A percentile compares a stretch with the other conserved stretches of the same genome.
Evolutionary conservation across 2,888 invertebrate species (phyloP).

Genomic region (Drosophila nigricruria): DNA sequence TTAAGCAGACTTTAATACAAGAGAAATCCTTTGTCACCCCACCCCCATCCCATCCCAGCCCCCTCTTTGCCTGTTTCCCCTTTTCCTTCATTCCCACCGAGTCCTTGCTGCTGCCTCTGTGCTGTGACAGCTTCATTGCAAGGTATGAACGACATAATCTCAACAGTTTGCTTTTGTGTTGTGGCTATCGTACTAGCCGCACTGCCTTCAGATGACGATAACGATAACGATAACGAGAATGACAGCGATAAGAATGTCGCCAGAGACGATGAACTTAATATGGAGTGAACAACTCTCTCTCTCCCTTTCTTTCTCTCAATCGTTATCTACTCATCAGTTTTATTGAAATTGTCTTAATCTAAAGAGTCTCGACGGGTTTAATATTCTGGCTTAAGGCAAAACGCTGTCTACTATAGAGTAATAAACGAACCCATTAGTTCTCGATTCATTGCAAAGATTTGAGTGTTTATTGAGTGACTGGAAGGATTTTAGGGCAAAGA

Average conservation of each 20-base stretch:
- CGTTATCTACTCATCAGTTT: not conserved
- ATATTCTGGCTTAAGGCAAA: not conserved
- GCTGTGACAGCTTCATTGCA: slow-evolving; percentile 24
- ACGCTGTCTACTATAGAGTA: not conserved
- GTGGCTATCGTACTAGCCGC: slow-evolving; percentile 3
- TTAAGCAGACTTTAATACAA: slow-evolving; percentile 11
- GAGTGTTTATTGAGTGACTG: not conserved
- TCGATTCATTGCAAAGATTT: not conserved
- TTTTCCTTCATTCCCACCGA: not conserved
- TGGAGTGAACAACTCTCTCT: not conserved
- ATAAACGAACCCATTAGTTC: not conserved
- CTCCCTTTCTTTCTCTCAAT: not conserved
- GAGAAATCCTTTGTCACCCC: slow-evolving; percentile 5
- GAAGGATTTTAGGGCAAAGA: not conserved
- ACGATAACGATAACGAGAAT: slow-evolving; percentile 1
- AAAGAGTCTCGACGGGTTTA: not conserved
- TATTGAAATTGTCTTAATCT: not conserved
- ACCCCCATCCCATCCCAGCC: no score
- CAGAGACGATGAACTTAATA: not conserved
- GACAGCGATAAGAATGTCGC: slow-evolving; percentile 11
- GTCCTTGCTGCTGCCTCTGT: not conserved
- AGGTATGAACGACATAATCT: slow-evolving; percentile 49
- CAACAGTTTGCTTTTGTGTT: slow-evolving; percentile 48
- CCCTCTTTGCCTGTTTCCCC: not conserved
- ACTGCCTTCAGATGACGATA: slow-evolving; percentile 3